Conservation (phyloP, 2,797 vertebrate species). For the Orientallactaga sibirica region DNA sequence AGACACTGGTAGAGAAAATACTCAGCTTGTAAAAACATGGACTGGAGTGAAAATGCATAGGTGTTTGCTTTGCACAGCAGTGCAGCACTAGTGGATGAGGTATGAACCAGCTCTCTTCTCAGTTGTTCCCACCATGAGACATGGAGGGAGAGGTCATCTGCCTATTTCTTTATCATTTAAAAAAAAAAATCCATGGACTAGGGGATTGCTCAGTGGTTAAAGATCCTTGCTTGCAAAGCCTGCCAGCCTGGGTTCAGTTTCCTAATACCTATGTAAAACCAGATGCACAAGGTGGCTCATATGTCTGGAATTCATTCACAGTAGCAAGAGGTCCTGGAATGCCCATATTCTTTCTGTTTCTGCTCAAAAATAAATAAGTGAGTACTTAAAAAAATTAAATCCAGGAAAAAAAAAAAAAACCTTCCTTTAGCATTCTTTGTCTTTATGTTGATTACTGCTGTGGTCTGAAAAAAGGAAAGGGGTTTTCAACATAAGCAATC, state of each 20-base stretch:
- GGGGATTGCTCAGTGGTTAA: too few species aligned
- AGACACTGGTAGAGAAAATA: background rate
- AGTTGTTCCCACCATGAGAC: background rate
- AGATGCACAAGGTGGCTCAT: too few species aligned
- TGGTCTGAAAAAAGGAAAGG: background rate
- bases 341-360: too few species aligned
- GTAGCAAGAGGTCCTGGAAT: too few species aligned
- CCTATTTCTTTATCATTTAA: background rate
- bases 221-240: too few species aligned
- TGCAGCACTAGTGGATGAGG: background rate
- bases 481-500: background rate
- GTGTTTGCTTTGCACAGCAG: background rate
- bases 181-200: background rate
- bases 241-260: too few species aligned
- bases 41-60: background rate
- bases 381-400: background rate
- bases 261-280: too few species aligned
- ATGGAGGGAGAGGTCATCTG: background rate
- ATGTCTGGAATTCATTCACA: too few species aligned
- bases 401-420: background rate
- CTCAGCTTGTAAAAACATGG: background rate
- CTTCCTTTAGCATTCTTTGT: constrained; percentile 45
- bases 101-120: background rate
- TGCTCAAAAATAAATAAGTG: too few species aligned
- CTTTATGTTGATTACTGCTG: constrained; percentile 58